phyloP scores from a whole-genome alignment of 2,888 invertebrate species.

The Mayetiola destructor region DNA sequence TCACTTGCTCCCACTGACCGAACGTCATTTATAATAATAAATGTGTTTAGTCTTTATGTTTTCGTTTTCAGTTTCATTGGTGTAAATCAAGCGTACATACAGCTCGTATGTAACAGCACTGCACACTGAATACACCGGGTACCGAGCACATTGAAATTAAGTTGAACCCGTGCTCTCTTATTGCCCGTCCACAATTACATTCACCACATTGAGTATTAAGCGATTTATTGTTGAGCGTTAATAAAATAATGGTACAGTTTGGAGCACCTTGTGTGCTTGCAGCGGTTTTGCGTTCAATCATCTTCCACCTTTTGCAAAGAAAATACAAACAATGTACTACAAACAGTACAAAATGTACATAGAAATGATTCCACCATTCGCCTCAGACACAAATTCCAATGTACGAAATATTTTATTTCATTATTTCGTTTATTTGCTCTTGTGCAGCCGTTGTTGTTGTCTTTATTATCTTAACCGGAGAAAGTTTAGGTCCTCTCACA shows the following conservation, averaged over 20 bases:
- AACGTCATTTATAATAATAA: no score
- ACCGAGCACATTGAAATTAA: slow-evolving; percentile 6
- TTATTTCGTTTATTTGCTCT: neutral
- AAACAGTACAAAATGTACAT: no score
- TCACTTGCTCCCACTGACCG: neutral
- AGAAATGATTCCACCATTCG: no score
- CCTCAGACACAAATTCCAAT: neutral
- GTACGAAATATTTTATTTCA: neutral
- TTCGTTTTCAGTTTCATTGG: neutral
- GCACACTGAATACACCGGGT: no score
- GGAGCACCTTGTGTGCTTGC: neutral
- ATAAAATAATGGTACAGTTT: slow-evolving; percentile 4
- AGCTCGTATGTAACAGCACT: no score
- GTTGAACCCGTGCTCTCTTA: slow-evolving; percentile 3
- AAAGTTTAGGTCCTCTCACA: neutral
- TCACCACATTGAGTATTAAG: neutral
- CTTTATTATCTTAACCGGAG: neutral
- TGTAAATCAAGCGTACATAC: neutral
- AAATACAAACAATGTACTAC: no score
- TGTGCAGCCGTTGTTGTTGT: neutral
- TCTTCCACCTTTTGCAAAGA: no score
- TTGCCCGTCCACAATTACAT: neutral
- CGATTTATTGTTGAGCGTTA: neutral
- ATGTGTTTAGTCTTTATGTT: neutral
- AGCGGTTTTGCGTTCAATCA: slow-evolving; percentile 7